Percentiles rank a stretch among this genome's conserved stretches.
These are phyloP conservation scores for Synanthedon andrenaeformis DNA, from an alignment of 2,888 invertebrate species.

Conservation along the genomic window DNA sequence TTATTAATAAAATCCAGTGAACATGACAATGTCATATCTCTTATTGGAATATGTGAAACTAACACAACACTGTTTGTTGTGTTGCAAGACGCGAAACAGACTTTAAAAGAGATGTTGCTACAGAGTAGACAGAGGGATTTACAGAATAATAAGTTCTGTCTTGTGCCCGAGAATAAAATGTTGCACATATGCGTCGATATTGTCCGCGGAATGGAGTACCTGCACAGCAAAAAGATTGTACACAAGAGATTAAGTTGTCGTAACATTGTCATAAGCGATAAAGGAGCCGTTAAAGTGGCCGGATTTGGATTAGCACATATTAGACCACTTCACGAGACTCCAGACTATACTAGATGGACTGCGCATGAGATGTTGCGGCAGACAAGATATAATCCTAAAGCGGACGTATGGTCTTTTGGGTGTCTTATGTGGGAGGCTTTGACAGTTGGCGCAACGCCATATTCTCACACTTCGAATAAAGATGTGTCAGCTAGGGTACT, in stretches of 20 bases:
- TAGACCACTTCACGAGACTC: slow-evolving; percentile 71
- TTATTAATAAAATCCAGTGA: slow-evolving; percentile 76
- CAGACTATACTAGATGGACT: slow-evolving; percentile 83
- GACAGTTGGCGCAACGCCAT: slow-evolving; percentile 83
- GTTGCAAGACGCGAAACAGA: slow-evolving; percentile 75
- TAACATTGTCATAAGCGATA: slow-evolving; percentile 75
- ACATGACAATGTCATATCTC: slow-evolving; percentile 78
- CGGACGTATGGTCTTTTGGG: slow-evolving; percentile 88
- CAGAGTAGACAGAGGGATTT: slow-evolving; percentile 68
- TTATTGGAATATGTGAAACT: slow-evolving; percentile 85
- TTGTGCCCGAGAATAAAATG: slow-evolving; percentile 73
- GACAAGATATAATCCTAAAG: slow-evolving; percentile 76
- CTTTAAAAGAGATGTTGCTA: slow-evolving; percentile 78
- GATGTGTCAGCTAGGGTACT: slow-evolving; percentile 77
- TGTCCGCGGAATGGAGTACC: slow-evolving; percentile 79
- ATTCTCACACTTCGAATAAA: slow-evolving; percentile 74
- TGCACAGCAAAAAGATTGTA: slow-evolving; percentile 75
- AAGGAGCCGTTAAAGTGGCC: slow-evolving; percentile 77
- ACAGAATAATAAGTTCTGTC: slow-evolving; percentile 68
- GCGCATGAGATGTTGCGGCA: slow-evolving; percentile 82
- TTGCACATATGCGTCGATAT: slow-evolving; percentile 76
- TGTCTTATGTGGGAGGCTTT: slow-evolving; percentile 86
- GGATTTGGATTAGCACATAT: slow-evolving; percentile 82
- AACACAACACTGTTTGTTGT: slow-evolving; percentile 80
- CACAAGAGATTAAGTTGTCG: slow-evolving; percentile 81